Percentiles rank a stretch among this genome's conserved stretches.
Evolutionary conservation across 2,888 invertebrate genomes (phyloP).

Genomic region (Hipparchia semele): DNA sequence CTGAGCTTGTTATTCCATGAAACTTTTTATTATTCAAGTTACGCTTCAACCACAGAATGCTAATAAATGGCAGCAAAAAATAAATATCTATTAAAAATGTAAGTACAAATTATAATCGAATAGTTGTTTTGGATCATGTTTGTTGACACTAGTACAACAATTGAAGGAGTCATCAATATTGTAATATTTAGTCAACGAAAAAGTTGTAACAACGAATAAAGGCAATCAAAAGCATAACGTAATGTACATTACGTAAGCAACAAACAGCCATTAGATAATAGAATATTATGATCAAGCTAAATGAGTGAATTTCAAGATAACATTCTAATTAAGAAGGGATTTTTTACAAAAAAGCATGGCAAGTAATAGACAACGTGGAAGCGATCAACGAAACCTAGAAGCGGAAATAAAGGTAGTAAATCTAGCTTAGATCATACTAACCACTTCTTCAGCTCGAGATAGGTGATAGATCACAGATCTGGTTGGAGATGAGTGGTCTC

Average conservation of each 20-base stretch:
- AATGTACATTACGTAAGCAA: not conserved
- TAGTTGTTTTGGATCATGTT: not conserved
- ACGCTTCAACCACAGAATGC: not conserved
- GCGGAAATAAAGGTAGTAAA: not conserved
- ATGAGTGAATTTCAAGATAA: not conserved
- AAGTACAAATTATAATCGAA: not conserved
- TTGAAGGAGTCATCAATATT: not conserved
- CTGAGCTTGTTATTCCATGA: constrained; percentile 1
- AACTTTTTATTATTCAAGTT: constrained; percentile 11
- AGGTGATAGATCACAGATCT: not conserved
- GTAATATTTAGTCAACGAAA: constrained; percentile 2
- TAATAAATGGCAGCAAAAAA: not conserved
- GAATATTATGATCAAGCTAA: not conserved
- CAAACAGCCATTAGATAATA: not conserved
- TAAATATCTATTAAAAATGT: not conserved
- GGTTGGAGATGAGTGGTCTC: not conserved
- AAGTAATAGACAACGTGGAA: not conserved
- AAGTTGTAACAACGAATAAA: constrained; percentile 10
- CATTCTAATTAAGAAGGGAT: not conserved
- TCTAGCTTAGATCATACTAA: not conserved
- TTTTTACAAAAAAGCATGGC: not conserved
- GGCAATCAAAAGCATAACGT: constrained; percentile 8
- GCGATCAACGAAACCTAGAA: not conserved
- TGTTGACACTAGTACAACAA: constrained; percentile 4
- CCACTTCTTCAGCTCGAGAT: not conserved